Evolutionary conservation across 1,140 invertebrate genomes (phyloP), one percentile per base, ranked within the genome.

Genomic region (Aphelenchoides avenae): DNA sequence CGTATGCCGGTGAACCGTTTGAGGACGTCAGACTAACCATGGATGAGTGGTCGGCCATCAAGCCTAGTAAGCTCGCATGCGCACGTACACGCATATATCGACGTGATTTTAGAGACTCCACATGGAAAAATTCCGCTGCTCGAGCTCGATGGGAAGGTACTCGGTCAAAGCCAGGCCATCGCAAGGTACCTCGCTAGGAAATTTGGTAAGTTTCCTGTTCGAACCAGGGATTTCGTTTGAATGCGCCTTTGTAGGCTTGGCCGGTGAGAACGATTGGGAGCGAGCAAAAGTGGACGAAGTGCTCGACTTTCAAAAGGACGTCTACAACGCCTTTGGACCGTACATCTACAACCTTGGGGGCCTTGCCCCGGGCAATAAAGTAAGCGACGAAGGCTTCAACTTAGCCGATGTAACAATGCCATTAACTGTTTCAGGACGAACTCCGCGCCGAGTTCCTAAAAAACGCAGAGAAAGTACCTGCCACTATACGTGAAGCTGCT

Each of bases 81-180:
- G n/a, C n/a, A n/a, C n/a, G n/a, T n/a, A n/a, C n/a, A n/a, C n/a
- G n/a, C n/a, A n/a, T n/a, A n/a, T n/a, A n/a, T n/a, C n/a, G n/a
- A n/a, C n/a, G n/a, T n/a, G n/a, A n/a, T n/a, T n/a, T n/a, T n/a
- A n/a, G n/a, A n/a, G n/a, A n/a, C n/a, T n/a, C n/a, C n/a, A n/a
- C n/a, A 73, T 36, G 59, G 59, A n/a, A 65, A 71, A 40, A 43
- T 75, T 33, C 73, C 75, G 15, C 56, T 77, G 7, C 63, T 77
- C 9, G 74, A 78, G 49, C 57, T 77, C 39, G 65, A 78, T 39
- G 76, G 75, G 27, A 64, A 66, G 30, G 33, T 52, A 29, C 52
- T 76, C 31, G 36, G 40, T 5, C 76, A 77, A 42, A 55, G 52
- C 22, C 30, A 44, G 31, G 64, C 70, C 18, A 77, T 77, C 55